Conservation (phyloP, 2,113 vertebrate species). For the Euleptes europaea region DNA sequence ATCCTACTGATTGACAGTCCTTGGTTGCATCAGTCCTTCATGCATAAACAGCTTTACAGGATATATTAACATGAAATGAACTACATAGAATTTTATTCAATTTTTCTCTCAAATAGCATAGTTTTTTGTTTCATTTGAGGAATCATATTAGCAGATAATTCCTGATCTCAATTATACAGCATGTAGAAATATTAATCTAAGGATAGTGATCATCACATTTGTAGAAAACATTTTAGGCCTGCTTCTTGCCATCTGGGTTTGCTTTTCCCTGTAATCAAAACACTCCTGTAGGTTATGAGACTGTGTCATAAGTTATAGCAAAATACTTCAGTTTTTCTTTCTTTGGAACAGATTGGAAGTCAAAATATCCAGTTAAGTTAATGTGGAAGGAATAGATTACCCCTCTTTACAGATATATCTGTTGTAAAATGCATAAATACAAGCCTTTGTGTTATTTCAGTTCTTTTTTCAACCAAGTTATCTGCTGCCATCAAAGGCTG, state of each 20-base stretch:
- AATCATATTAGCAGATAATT: constrained; percentile 24
- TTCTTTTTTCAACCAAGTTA: neutral
- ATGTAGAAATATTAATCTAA: neutral
- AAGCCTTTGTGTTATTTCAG: neutral
- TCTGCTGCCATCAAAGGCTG: neutral
- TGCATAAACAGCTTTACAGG: constrained; percentile 61
- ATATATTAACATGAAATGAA: constrained; percentile 55
- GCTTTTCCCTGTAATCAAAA: neutral
- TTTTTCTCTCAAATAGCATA: constrained; percentile 40
- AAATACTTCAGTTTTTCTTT: neutral
- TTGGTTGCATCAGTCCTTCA: constrained; percentile 61
- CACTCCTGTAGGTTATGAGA: neutral
- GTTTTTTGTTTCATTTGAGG: constrained; percentile 28
- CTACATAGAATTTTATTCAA: constrained; percentile 48
- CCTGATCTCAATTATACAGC: constrained; percentile 15
- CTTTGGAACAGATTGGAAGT: neutral
- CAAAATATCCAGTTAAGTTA: neutral
- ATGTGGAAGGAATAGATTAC: neutral
- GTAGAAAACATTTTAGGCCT: neutral
- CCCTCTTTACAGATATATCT: too few species aligned
- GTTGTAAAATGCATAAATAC: too few species aligned
- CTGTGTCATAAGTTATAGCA: neutral
- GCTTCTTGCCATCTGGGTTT: neutral
- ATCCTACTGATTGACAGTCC: constrained; percentile 61
- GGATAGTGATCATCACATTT: neutral